These are phyloP conservation scores for Pterostichus niger DNA, from an alignment of 2,888 invertebrate species.

Conservation along the genomic window DNA sequence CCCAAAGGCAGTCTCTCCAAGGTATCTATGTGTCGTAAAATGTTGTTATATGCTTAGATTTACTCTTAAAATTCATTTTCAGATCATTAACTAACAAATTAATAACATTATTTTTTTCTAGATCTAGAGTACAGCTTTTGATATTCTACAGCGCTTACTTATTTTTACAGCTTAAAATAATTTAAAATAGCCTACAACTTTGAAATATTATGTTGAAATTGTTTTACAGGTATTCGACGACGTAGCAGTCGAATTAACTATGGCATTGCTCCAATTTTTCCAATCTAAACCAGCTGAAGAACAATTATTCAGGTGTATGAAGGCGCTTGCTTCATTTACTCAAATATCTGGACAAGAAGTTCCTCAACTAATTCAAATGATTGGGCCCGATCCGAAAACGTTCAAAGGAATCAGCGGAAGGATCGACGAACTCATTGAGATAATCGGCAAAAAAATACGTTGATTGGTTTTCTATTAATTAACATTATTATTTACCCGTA, in stretches of 20 bases:
- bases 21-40: slow-evolving; percentile 76
- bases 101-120: slow-evolving; percentile 54
- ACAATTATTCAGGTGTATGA: slow-evolving; percentile 88
- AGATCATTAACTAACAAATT: slow-evolving; percentile 19
- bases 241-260: slow-evolving; percentile 93
- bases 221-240: slow-evolving; percentile 92
- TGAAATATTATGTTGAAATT: slow-evolving; percentile 20
- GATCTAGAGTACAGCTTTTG: slow-evolving; percentile 1
- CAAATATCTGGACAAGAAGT: slow-evolving; percentile 90
- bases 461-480: slow-evolving; percentile 70
- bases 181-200: not conserved
- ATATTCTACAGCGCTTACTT: not conserved
- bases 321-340: slow-evolving; percentile 86
- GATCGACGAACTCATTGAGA: slow-evolving; percentile 89
- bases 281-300: slow-evolving; percentile 89
- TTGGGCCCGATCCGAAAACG: slow-evolving; percentile 91
- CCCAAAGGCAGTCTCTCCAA: slow-evolving; percentile 83
- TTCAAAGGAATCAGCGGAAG: slow-evolving; percentile 90
- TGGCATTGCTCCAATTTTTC: slow-evolving; percentile 94
- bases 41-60: slow-evolving; percentile 15
- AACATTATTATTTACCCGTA: slow-evolving; percentile 6
- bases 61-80: not conserved
- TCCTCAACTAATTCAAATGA: slow-evolving; percentile 93
- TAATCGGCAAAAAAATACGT: slow-evolving; percentile 84
- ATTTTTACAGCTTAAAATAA: slow-evolving; percentile 14